Base-by-base conservation (phyloP, 2,888 invertebrate genomes). In the Choreutis nemorana region DNA sequence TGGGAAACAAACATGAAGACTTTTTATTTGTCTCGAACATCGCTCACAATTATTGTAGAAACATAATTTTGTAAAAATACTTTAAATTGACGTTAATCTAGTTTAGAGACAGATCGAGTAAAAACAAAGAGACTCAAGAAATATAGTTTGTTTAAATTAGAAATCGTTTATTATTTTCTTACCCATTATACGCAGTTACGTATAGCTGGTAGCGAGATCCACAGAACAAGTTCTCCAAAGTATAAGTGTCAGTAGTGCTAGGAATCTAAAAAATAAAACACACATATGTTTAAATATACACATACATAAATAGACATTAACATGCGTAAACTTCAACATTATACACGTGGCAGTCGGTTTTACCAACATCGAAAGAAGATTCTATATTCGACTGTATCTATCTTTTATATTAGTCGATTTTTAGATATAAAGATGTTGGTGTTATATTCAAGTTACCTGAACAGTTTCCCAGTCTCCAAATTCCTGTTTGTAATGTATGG, bases 191-290 rank as follows among this genome's bases (percentile, higher is more conserved):
- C 36, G 96, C 95, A 6, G 91, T 91, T 14, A 95, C 91, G 57
- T 93, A 94, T 42, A 97, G 87, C 61, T 95, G 94, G 68, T 97
- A 97, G 56, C 91, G 84, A 8, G 95, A 93, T 40, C 97, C 97
- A 61, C 97, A 97, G 71, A 91, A 87, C 34, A 97, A 73, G 56
- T 89, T 91, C 49, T 94, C 93, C 41, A 96, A 81, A 11, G 91
- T 91, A 62, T 91, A 90, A 29, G 91, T 92, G 46, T 88, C 89
- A 14, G 88, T 87, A 45, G 86, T 87, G 42, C 89, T 85, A 16
- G 87, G 83, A 31, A 87, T 87, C 77, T 80, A 47, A 18, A 56
- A 54, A 20, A 25, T 14, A 21, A 30, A 16, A 15, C 23, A 12
- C 14, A 8, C n/a, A 9, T 5, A 28, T 14, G 13, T 5, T 27